Percentiles rank a stretch among this genome's conserved stretches.
phyloP scores from a whole-genome alignment of 2,113 vertebrate genomes.

The Burhinus oedicnemus region DNA sequence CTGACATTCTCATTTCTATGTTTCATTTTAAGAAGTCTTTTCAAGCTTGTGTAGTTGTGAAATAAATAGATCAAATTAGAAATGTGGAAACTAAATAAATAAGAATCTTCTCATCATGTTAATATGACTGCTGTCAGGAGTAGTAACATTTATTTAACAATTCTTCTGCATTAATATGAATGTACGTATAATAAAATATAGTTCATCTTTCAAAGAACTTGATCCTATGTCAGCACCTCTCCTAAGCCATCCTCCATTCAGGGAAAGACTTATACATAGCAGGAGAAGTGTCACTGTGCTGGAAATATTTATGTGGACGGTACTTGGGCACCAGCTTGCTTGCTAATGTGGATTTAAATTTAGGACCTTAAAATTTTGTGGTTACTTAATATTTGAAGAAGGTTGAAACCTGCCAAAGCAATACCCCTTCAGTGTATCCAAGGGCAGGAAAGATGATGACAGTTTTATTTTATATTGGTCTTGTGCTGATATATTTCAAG shows the following conservation, averaged over 20 bases:
- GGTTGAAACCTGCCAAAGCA: not conserved
- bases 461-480: not conserved
- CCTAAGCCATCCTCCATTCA: not conserved
- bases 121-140: not conserved
- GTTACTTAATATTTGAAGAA: not conserved
- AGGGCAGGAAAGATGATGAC: not conserved
- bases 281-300: not conserved
- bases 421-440: not conserved
- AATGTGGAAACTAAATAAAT: conserved; percentile 14
- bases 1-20: not conserved
- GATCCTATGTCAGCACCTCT: not conserved
- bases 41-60: not conserved
- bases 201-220: not conserved
- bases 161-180: not conserved
- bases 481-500: not conserved
- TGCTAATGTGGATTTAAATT: not conserved
- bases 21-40: not conserved
- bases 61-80: conserved; percentile 33
- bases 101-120: not conserved
- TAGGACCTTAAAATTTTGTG: not conserved
- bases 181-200: not conserved
- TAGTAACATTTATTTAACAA: not conserved
- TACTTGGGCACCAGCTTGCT: not conserved
- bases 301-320: not conserved
- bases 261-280: not conserved